Evolutionary conservation across 2,888 invertebrate genomes (phyloP).

Genomic region (Amphiduros pacificus): DNA sequence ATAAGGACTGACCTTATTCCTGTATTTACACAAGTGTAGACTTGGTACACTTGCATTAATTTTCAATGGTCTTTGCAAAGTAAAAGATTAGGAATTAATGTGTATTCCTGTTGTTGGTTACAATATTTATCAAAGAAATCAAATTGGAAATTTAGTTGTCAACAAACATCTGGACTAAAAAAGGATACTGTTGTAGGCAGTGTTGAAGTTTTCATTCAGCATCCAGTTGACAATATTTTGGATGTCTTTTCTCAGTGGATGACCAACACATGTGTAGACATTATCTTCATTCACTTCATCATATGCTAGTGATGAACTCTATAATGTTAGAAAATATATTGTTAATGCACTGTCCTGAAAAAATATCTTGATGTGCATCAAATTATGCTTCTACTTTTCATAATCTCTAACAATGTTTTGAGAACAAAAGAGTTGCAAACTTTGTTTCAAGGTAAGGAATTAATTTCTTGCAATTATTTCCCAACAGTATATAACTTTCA

Average conservation of each 20-base stretch:
- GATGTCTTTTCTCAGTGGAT: constrained; percentile 88
- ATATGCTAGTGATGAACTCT: constrained; percentile 90
- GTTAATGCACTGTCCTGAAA: background rate
- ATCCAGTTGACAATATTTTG: constrained; percentile 85
- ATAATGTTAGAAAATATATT: constrained; percentile 28
- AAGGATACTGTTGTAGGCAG: constrained; percentile 76
- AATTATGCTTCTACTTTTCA: no score
- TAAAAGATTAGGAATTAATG: no score
- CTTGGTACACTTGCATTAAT: no score
- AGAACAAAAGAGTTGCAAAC: background rate
- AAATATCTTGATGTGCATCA: no score
- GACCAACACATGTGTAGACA: constrained; percentile 95
- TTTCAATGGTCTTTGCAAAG: no score
- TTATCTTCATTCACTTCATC: constrained; percentile 84
- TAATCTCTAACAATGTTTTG: no score
- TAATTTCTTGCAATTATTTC: background rate
- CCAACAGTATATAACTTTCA: background rate
- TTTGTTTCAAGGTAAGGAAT: background rate
- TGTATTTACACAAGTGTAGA: no score
- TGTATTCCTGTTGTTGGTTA: no score
- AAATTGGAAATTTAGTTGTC: background rate
- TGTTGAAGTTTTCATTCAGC: constrained; percentile 69
- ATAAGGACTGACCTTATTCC: no score
- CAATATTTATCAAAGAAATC: no score
- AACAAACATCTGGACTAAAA: background rate